These are phyloP conservation scores for Luperina testacea DNA, from an alignment of 2,888 invertebrate species.

Conservation along the genomic window DNA sequence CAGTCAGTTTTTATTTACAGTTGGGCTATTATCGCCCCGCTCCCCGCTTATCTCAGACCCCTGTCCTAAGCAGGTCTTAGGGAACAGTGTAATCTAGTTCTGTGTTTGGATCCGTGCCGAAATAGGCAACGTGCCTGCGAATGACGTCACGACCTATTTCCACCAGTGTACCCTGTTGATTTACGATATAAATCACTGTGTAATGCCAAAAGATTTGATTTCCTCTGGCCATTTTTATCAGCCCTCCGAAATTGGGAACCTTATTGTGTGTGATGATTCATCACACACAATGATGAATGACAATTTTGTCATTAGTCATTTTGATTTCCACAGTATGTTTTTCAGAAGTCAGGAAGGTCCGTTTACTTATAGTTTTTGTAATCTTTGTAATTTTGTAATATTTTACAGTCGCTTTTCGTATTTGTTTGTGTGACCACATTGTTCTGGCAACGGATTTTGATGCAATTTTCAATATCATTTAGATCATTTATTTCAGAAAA, in stretches of 20 bases:
- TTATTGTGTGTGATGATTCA: neutral
- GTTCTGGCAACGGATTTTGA: no score
- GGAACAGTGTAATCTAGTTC: conserved; percentile 10
- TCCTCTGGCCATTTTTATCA: neutral
- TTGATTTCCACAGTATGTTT: neutral
- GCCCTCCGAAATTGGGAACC: neutral
- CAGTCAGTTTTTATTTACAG: no score
- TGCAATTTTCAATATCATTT: no score
- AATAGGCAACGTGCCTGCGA: conserved; percentile 9
- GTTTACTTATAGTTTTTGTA: neutral
- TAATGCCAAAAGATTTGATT: neutral
- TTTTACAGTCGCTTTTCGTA: no score
- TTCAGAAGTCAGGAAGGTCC: neutral
- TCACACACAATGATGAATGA: no score
- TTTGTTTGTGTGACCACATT: no score
- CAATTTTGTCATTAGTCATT: neutral
- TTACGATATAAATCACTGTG: conserved; percentile 8
- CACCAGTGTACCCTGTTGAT: neutral
- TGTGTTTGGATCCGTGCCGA: conserved; percentile 31
- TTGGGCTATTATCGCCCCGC: neutral
- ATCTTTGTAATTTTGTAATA: no score
- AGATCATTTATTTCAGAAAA: neutral
- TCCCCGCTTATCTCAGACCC: conserved; percentile 1
- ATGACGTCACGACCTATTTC: conserved; percentile 17
- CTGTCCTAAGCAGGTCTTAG: conserved; percentile 6